phyloP scores from a whole-genome alignment of 2,797 vertebrate genomes.

The Notolepis coatsorum region DNA sequence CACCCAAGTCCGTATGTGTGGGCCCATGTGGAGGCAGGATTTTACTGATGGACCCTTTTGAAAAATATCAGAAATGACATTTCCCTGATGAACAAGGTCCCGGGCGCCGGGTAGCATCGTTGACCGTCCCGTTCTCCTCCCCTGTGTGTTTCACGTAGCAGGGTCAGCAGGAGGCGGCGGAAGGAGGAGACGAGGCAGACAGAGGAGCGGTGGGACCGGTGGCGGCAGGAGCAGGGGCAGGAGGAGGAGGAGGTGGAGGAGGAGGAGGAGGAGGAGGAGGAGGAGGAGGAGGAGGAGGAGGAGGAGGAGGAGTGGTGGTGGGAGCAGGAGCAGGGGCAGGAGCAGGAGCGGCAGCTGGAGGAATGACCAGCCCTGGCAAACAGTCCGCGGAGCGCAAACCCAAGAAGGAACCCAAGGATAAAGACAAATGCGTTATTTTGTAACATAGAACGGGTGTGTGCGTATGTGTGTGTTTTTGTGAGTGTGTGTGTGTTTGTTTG shows the following conservation, averaged over 20 bases:
- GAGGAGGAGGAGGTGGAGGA: constrained; percentile 27
- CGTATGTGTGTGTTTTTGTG: background rate
- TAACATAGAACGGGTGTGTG: constrained; percentile 76
- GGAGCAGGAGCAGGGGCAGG: constrained; percentile 43
- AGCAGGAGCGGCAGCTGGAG: constrained; percentile 56
- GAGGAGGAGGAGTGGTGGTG: constrained; percentile 2
- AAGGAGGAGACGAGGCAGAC: constrained; percentile 62
- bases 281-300: constrained; percentile 36
- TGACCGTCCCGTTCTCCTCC: background rate
- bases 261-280: constrained; percentile 60
- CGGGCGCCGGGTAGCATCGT: too few species aligned
- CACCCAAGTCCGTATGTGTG: too few species aligned
- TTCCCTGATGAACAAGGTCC: too few species aligned
- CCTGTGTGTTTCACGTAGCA: constrained; percentile 47
- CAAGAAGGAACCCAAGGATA: constrained; percentile 90
- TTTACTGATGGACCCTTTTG: too few species aligned
- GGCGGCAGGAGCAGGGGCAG: constrained; percentile 38
- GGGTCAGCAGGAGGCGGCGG: constrained; percentile 74
- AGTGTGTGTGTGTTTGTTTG: constrained; percentile 36
- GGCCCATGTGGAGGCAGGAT: too few species aligned
- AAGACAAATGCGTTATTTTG: constrained; percentile 95
- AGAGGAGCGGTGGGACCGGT: constrained; percentile 50
- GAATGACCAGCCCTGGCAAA: constrained; percentile 86
- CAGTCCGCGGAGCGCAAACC: constrained; percentile 91
- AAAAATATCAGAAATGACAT: too few species aligned